Percentiles rank a stretch among this genome's conserved stretches.
Evolutionary conservation across 2,113 vertebrate species (phyloP).

Genomic region (Nothobranchius kuhntae): DNA sequence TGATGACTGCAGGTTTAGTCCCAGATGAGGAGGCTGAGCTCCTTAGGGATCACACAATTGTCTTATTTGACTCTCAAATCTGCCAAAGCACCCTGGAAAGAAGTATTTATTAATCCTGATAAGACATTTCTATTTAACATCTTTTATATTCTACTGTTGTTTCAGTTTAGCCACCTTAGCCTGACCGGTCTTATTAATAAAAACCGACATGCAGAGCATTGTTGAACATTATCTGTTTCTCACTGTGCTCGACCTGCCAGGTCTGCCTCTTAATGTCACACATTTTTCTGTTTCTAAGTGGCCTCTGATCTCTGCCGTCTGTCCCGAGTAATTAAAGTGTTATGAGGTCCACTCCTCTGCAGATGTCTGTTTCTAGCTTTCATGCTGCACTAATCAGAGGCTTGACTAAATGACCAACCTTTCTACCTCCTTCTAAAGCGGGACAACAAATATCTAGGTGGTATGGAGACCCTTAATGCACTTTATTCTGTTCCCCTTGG

Average conservation of each 20-base stretch:
- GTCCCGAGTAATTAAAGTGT: conserved; percentile 39
- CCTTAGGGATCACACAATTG: too few species aligned
- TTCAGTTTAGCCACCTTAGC: background rate
- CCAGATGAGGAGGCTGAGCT: too few species aligned
- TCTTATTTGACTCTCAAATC: background rate
- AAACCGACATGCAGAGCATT: background rate
- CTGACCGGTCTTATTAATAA: background rate
- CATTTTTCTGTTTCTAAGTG: conserved; percentile 35
- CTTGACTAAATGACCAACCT: conserved; percentile 27
- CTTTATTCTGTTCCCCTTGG: too few species aligned
- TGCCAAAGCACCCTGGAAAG: background rate
- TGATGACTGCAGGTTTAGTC: too few species aligned
- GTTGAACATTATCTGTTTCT: conserved; percentile 1
- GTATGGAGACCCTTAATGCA: background rate
- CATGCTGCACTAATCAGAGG: conserved; percentile 31
- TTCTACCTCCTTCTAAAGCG: conserved; percentile 16
- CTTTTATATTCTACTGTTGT: background rate
- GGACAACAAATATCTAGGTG: conserved; percentile 8
- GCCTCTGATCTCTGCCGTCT: conserved; percentile 56
- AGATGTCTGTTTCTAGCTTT: conserved; percentile 48
- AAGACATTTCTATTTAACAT: conserved; percentile 7
- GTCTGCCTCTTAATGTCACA: conserved; percentile 28
- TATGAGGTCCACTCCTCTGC: conserved; percentile 35
- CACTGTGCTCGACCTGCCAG: background rate
- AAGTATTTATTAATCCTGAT: background rate